Percentiles rank a stretch among this genome's conserved stretches.
These are phyloP conservation scores for Rhinoderma darwinii DNA, from an alignment of 2,113 vertebrate species.

Conservation along the genomic window DNA sequence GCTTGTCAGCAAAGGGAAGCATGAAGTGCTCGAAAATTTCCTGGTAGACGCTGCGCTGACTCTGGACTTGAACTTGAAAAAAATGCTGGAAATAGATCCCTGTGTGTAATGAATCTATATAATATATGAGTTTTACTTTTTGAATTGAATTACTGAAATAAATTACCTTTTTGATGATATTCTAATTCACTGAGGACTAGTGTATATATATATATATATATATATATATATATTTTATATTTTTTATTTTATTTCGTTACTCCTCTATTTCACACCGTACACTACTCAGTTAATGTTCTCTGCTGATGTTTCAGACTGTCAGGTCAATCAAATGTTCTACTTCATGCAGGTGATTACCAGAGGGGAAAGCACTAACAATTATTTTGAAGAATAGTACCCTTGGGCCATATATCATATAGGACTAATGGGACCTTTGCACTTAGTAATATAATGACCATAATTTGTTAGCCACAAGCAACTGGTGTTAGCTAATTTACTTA, in stretches of 20 bases:
- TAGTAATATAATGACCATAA: constrained; percentile 3
- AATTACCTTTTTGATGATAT: no score
- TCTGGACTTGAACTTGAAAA: no score
- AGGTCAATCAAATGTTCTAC: not conserved
- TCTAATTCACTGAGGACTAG: no score
- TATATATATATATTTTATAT: not conserved
- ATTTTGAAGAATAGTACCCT: constrained; percentile 13
- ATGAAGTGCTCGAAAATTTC: no score
- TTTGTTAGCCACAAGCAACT: not conserved
- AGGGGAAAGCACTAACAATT: constrained; percentile 10
- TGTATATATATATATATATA: not conserved
- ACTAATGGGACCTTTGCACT: constrained; percentile 34
- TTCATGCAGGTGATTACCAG: constrained; percentile 20
- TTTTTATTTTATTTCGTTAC: not conserved
- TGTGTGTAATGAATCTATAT: no score
- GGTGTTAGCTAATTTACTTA: not conserved
- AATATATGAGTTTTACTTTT: no score
- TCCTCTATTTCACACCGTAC: not conserved
- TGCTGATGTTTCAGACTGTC: not conserved
- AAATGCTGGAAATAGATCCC: no score
- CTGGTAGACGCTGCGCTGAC: no score
- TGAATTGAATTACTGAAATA: no score
- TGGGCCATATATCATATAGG: not conserved
- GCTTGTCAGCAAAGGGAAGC: no score
- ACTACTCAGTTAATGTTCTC: not conserved